Base-by-base conservation (phyloP, 1,140 invertebrate species). In the Andricus grossulariae region DNA sequence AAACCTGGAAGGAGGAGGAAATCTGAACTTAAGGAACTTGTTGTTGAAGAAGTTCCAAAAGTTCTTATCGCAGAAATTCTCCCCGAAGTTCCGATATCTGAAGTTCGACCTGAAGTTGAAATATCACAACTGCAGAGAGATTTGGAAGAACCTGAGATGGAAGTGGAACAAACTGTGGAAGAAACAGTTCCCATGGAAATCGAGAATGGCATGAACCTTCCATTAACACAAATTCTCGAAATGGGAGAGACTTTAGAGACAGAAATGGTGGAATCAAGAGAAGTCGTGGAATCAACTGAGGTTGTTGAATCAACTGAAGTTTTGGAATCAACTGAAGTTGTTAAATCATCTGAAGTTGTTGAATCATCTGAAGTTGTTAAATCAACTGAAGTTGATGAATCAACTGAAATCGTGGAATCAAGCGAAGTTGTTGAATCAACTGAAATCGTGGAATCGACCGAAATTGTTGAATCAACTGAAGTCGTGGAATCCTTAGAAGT, bases 121-220 rank as follows among this genome's bases (percentile, higher is more conserved):
- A 45, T 45, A 45, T 45, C 39, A 11, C 39, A 45, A 45, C 39
- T 45, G 39, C 39, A 45, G 39, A 45, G 39, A 45, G 39, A 45
- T 45, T 45, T 45, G 39, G 39, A 45, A 45, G 39, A 45, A 45
- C 39, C 39, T 10, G 39, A 45, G 39, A 11, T 45, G 39, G 39
- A 10, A 45, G 10, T 45, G 10, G 39, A 45, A 10, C 50, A 16
- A 13, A 21, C 60, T 54, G 16, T 39, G 11, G 50, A 77, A 66
- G 8, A 32, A 8, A 71, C 80, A 71, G 3, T 51, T 57, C 32
- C 49, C 0, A 72, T 79, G 32, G 82, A 84, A 45, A 12, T 73
- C 50, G 25, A 71, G 19, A 21, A 19, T 19, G 13, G 1, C 8
- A 50, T 51, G 51, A 74, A 18, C 54, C 66, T 45, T n/a, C 16